Evolutionary conservation across 2,797 vertebrate genomes (phyloP).

Genomic region (Pseudochromis fuscus): DNA sequence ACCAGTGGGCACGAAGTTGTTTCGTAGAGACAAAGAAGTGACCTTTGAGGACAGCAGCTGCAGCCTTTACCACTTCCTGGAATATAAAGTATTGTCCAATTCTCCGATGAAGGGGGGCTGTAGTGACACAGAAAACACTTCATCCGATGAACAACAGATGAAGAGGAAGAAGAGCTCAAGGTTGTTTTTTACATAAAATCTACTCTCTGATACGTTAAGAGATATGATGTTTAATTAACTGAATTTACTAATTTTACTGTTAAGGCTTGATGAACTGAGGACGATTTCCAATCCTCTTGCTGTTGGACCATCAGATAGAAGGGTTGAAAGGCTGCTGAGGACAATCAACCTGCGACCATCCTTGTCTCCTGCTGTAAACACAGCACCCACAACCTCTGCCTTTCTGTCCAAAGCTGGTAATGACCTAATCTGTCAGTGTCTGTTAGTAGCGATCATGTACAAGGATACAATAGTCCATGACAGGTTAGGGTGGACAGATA

Average conservation of each 20-base stretch:
- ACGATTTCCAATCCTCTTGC: constrained; percentile 88
- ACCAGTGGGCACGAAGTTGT: constrained; percentile 86
- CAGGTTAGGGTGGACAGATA: background rate
- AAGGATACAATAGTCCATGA: background rate
- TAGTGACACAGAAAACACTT: constrained; percentile 69
- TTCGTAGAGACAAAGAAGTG: constrained; percentile 85
- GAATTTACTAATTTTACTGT: no score
- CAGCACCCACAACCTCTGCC: constrained; percentile 54
- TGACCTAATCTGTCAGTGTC: constrained; percentile 4
- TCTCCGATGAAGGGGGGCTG: constrained; percentile 47
- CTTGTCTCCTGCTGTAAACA: constrained; percentile 62
- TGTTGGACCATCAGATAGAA: constrained; percentile 83
- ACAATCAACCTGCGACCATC: constrained; percentile 81
- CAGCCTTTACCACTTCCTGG: constrained; percentile 89
- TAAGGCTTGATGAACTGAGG: constrained; percentile 80
- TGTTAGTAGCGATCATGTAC: background rate
- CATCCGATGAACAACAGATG: constrained; percentile 58
- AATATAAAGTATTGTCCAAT: constrained; percentile 59
- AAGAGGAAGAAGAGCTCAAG: constrained; percentile 78
- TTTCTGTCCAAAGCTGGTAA: constrained; percentile 87
- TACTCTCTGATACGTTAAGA: no score
- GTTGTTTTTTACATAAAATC: constrained; percentile 67
- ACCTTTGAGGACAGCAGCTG: constrained; percentile 88
- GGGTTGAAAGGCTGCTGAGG: constrained; percentile 85
- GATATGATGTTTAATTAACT: background rate